phyloP scores from a whole-genome alignment of 1,140 invertebrate genomes.

The Cydia splendana region DNA sequence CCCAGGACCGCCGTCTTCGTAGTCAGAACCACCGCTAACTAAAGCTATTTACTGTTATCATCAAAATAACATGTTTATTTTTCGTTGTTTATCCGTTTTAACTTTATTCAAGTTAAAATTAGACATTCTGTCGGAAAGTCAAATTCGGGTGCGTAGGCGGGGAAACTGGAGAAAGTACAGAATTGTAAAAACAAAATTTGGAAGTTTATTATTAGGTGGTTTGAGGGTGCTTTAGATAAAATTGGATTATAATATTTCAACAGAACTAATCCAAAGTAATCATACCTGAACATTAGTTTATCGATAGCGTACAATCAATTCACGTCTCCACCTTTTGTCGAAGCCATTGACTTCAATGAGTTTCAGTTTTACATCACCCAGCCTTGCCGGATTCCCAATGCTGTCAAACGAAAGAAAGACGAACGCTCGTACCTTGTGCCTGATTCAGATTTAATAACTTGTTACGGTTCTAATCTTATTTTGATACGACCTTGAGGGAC shows the following conservation, averaged over 20 bases:
- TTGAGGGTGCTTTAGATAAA: too few species aligned
- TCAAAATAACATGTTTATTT: background rate
- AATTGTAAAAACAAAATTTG: background rate
- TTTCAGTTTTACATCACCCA: conserved; percentile 1
- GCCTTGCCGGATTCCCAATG: background rate
- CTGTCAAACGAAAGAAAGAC: too few species aligned
- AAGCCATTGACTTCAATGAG: conserved; percentile 2
- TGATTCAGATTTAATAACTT: too few species aligned
- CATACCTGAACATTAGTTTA: background rate
- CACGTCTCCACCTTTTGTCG: background rate
- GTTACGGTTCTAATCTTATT: too few species aligned
- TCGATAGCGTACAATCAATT: background rate
- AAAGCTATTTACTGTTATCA: background rate
- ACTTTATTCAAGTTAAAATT: background rate
- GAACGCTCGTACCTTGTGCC: too few species aligned
- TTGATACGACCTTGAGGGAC: too few species aligned
- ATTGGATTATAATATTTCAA: too few species aligned
- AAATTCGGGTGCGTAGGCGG: background rate
- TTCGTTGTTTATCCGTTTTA: conserved; percentile 1
- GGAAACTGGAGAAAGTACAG: background rate
- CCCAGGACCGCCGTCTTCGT: too few species aligned
- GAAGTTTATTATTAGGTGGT: too few species aligned
- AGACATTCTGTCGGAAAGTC: background rate
- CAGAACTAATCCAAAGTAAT: too few species aligned
- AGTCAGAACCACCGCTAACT: background rate